Evolutionary conservation across 2,797 vertebrate species (phyloP).

Genomic region (Enteromius anoplus): DNA sequence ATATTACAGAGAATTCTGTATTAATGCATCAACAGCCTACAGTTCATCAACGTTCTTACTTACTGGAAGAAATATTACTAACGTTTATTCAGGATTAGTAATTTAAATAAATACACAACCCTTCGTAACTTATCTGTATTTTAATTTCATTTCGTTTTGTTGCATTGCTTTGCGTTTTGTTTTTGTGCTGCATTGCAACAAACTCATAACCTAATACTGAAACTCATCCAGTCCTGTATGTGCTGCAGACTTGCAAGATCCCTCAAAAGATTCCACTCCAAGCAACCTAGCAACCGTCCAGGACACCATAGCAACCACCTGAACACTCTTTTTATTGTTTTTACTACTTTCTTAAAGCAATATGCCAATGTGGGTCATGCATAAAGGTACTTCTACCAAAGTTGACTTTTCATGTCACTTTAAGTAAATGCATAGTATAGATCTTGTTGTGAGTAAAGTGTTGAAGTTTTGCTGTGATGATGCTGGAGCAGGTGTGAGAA

Average conservation of each 20-base stretch:
- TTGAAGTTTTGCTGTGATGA: not conserved
- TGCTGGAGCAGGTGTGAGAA: conserved; percentile 37
- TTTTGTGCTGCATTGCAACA: rapidly evolving
- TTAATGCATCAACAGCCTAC: not conserved
- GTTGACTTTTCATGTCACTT: not conserved
- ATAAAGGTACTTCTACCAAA: not conserved
- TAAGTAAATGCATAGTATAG: not conserved
- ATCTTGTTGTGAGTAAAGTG: not conserved
- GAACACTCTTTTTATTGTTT: not conserved
- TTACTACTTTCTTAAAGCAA: not conserved
- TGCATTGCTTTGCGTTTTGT: rapidly evolving
- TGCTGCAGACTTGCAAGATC: not conserved
- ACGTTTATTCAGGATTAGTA: not conserved
- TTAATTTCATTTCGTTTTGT: not conserved
- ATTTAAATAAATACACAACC: not conserved
- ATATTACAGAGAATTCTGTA: not conserved
- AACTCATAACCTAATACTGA: not conserved
- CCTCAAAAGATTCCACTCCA: not conserved
- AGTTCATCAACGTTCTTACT: not conserved
- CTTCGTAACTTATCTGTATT: not conserved
- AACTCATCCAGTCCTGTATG: not conserved
- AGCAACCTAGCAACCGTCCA: not conserved
- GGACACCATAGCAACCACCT: not conserved
- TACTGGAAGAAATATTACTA: not conserved
- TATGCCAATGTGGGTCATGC: not conserved